phyloP scores from a whole-genome alignment of 2,888 invertebrate species.

The Cheilosia pagana region DNA sequence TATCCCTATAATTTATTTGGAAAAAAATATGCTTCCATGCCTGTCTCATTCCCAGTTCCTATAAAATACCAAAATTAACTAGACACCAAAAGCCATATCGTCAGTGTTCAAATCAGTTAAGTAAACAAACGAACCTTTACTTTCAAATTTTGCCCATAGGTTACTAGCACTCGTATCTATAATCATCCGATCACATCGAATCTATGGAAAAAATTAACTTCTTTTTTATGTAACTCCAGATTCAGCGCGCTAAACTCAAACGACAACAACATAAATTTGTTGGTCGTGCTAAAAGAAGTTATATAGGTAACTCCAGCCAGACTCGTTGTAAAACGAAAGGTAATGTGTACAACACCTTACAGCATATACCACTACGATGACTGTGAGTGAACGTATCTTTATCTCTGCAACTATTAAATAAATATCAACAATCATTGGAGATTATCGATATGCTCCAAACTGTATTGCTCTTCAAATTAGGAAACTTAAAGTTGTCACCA shows the following conservation, averaged over 20 bases:
- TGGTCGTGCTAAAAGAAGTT: constrained; percentile 72
- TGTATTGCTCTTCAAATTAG: constrained; percentile 51
- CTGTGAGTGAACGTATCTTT: constrained; percentile 56
- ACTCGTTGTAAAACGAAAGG: constrained; percentile 60
- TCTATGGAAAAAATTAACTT: constrained; percentile 20
- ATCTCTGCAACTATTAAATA: constrained; percentile 53
- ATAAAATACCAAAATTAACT: background rate
- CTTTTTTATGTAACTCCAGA: constrained; percentile 43
- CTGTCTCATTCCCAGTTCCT: background rate
- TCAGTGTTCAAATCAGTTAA: constrained; percentile 48
- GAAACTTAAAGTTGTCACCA: constrained; percentile 58
- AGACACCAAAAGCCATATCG: constrained; percentile 17
- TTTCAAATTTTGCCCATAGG: constrained; percentile 56
- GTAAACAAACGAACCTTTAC: constrained; percentile 52
- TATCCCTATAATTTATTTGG: too few relatives aligned
- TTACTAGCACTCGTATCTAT: constrained; percentile 42
- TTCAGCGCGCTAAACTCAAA: constrained; percentile 28
- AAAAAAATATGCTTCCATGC: too few relatives aligned
- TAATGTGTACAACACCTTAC: constrained; percentile 11
- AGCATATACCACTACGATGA: background rate
- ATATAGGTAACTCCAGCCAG: constrained; percentile 38
- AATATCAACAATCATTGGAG: constrained; percentile 54
- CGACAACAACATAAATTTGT: constrained; percentile 72
- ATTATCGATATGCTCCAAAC: constrained; percentile 42
- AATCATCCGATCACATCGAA: constrained; percentile 45